Conservation (phyloP, 1,140 invertebrate species). For the Calephelis virginiensis region DNA sequence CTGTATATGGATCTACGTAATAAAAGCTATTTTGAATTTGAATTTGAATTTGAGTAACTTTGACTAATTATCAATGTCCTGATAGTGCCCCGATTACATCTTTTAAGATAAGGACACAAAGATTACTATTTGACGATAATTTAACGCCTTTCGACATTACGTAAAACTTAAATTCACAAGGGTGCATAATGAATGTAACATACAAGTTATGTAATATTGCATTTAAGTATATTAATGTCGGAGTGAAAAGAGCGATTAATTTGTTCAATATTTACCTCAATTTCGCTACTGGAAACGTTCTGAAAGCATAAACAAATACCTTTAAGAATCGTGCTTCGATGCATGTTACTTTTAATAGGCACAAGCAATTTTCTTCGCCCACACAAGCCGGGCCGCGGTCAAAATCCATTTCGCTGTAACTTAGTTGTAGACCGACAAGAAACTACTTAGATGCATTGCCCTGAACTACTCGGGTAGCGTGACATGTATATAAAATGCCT, state of each 20-base stretch:
- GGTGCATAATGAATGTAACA: too few species aligned
- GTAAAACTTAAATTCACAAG: too few species aligned
- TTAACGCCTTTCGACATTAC: too few species aligned
- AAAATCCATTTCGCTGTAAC: slow-evolving; percentile 38
- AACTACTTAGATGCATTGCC: slow-evolving; percentile 22
- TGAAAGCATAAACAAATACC: slow-evolving; percentile 11
- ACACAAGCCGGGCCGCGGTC: slow-evolving; percentile 37
- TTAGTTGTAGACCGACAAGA: slow-evolving; percentile 31
- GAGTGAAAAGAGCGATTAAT: background rate
- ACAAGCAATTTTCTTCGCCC: slow-evolving; percentile 36
- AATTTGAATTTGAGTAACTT: too few species aligned
- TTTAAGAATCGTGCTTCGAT: slow-evolving; percentile 28
- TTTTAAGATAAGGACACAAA: too few species aligned
- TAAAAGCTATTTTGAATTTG: too few species aligned
- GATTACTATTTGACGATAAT: too few species aligned
- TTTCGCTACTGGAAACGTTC: background rate
- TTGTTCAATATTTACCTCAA: slow-evolving; percentile 1
- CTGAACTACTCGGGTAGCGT: slow-evolving; percentile 16
- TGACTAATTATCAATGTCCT: too few species aligned
- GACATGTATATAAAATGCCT: slow-evolving; percentile 4
- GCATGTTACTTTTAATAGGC: slow-evolving; percentile 39
- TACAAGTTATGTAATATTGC: background rate
- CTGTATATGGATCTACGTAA: too few species aligned
- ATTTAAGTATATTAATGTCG: background rate
- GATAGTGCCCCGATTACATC: too few species aligned